Evolutionary conservation across 2,797 vertebrate species (phyloP), one percentile per base, ranked within the genome.

Genomic region (Tinamus major): DNA sequence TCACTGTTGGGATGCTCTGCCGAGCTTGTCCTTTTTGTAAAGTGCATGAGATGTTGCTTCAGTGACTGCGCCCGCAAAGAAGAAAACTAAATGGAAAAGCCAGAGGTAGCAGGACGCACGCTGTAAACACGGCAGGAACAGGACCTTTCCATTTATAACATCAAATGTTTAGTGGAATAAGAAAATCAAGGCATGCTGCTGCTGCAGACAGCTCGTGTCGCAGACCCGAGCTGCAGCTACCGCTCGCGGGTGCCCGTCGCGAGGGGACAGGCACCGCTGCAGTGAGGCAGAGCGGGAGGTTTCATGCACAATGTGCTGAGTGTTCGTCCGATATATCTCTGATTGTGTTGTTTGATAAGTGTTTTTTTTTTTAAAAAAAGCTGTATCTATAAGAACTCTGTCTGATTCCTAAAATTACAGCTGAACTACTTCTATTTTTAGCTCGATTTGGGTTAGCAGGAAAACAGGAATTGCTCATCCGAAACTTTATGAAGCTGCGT

Each of bases 401-500:
- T 35, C 84, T 72, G 72, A 26, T 56, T 72, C 85, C 18, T 49
- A 46, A 29, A 29, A 2, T 35, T 21, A 26, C 92, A 89, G 87
- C 62, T 77, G 84, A 14, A 7, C 62, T 5, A 51, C 63, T 90
- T 35, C 81, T 78, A 44, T 67, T 67, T 46, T 81, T 62, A 4
- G 49, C 44, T 74, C 53, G 63, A 79, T 29, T 37, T 69, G 3
- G 1, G 59, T 80, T 31, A 5, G 13, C 7, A 27, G 0, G 0
- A 67, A 83, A 91, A 1, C 53, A 89, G 67, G 75, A 85, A 61
- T 26, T 11, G 74, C 51, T 80, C 41, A 46, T 42, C 26, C 35
- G n/a, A 51, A 91, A 42, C 24, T 9, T 68, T 83, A 35, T 42
- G 75, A 67, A 56, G 69, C 90, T 74, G 80, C 74, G 71, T 95